A percentile compares a stretch with the other conserved stretches of the same genome.
phyloP scores from a whole-genome alignment of 2,113 vertebrate species.

The Oncorhynchus masou region DNA sequence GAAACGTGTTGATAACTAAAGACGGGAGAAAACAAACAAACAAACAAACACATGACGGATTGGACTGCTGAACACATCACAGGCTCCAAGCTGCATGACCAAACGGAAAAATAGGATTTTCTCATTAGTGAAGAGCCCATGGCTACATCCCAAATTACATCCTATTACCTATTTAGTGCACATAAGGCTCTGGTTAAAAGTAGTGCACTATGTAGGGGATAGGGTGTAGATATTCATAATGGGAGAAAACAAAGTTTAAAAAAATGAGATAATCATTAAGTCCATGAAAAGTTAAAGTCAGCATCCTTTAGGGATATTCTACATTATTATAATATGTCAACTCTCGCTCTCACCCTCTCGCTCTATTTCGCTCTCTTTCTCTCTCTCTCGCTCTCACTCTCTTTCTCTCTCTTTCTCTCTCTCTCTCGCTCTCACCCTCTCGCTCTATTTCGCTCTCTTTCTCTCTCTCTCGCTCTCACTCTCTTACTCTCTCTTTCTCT shows the following conservation, averaged over 20 bases:
- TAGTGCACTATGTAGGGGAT: too few species aligned
- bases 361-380: too few species aligned
- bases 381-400: too few species aligned
- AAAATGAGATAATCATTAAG: conserved; percentile 35
- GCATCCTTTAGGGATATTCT: background rate
- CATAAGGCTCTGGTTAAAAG: too few species aligned
- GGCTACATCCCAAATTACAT: background rate
- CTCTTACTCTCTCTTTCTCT: too few species aligned
- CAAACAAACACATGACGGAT: conserved; percentile 24
- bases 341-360: background rate
- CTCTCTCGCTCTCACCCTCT: too few species aligned
- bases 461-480: rapidly evolving
- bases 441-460: too few species aligned
- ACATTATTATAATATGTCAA: too few species aligned
- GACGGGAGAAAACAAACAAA: conserved; percentile 2
- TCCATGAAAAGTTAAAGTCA: background rate
- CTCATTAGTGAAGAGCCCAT: conserved; percentile 53
- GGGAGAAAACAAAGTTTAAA: conserved; percentile 1
- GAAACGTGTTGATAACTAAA: conserved; percentile 17
- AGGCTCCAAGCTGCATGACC: conserved; percentile 39
- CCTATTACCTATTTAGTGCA: too few species aligned
- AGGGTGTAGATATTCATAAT: conserved; percentile 47
- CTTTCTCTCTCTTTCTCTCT: too few species aligned
- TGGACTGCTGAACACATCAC: conserved; percentile 16
- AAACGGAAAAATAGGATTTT: conserved; percentile 52